Percentiles rank a stretch among this genome's conserved stretches.
Evolutionary conservation across 2,888 invertebrate species (phyloP).

Genomic region (Pheosia gnoma): DNA sequence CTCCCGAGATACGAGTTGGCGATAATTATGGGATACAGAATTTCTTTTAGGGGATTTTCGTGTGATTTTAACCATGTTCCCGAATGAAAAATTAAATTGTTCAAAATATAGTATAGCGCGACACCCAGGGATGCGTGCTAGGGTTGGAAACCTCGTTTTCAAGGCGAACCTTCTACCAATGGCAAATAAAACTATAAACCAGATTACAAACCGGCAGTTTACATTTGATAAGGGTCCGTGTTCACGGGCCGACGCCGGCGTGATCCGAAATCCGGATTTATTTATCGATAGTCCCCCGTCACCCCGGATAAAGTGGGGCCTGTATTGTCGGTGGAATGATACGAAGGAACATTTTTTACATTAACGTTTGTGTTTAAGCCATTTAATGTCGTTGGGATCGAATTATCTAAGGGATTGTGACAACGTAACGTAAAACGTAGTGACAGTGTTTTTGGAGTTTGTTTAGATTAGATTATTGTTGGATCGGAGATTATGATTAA

Average conservation of each 20-base stretch:
- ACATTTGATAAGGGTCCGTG: conserved; percentile 57
- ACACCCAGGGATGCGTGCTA: no score
- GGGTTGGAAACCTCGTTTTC: no score
- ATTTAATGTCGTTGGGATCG: neutral
- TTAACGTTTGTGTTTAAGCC: neutral
- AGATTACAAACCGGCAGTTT: conserved; percentile 31
- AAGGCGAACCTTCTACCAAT: no score
- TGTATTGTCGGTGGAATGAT: conserved; percentile 34
- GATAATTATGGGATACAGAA: no score
- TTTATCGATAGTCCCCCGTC: conserved; percentile 52
- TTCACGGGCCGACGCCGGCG: conserved; percentile 37
- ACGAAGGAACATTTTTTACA: conserved; percentile 14
- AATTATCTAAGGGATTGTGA: neutral
- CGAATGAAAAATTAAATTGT: no score
- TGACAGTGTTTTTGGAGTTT: neutral
- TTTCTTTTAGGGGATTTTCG: no score
- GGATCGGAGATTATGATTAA: neutral
- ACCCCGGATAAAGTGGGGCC: conserved; percentile 27
- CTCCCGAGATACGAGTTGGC: no score
- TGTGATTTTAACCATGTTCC: no score
- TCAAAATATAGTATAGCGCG: no score
- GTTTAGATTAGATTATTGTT: neutral
- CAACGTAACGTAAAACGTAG: neutral
- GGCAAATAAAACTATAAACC: no score
- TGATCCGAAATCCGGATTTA: conserved; percentile 40